Conservation (phyloP, 2,113 vertebrate genomes). For the Platysternon megacephalum region DNA sequence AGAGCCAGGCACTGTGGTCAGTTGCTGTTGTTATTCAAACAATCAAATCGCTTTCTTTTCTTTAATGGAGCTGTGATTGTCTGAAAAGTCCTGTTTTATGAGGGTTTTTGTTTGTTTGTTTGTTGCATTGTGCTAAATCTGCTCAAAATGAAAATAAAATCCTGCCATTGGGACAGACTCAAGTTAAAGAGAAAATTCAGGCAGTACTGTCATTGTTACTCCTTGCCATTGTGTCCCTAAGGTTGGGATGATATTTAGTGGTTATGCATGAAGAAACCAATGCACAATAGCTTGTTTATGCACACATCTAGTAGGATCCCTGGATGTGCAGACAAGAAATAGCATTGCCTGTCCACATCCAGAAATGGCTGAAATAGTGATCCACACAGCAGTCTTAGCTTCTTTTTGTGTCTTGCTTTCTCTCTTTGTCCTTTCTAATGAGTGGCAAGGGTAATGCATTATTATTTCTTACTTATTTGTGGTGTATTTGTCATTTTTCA, state of each 20-base stretch:
- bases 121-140: constrained; percentile 33
- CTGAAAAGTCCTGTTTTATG: constrained; percentile 48
- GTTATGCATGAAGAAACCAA: rapidly evolving
- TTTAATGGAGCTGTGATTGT: constrained; percentile 22
- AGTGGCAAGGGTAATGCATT: constrained; percentile 1
- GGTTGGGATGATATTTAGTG: background rate
- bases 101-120: background rate
- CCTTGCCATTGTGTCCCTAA: background rate
- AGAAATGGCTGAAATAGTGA: background rate
- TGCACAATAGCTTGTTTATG: background rate
- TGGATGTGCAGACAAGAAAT: background rate
- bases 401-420: background rate
- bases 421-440: background rate
- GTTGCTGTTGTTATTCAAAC: constrained; percentile 30
- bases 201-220: background rate
- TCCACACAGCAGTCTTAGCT: background rate
- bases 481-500: background rate
- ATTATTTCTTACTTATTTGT: constrained; percentile 1
- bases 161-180: background rate
- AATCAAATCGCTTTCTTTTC: constrained; percentile 15
- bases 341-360: background rate
- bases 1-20: background rate
- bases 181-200: constrained; percentile 11
- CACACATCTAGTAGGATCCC: background rate
- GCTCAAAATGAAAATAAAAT: constrained; percentile 33